Percentiles rank a stretch among this genome's conserved stretches.
Evolutionary conservation across 1,140 invertebrate species (phyloP).

Genomic region (Microvelia longipes): DNA sequence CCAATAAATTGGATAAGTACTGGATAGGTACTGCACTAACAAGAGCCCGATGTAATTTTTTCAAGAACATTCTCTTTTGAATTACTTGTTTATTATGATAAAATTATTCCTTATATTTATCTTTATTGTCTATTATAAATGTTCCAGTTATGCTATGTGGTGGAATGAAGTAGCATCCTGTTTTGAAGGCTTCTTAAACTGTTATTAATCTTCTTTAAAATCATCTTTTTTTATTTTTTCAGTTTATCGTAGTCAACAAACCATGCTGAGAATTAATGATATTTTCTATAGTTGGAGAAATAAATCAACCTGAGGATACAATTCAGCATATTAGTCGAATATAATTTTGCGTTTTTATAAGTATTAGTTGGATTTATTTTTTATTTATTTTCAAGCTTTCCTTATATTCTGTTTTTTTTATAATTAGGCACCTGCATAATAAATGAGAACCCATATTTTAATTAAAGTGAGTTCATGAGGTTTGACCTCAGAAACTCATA

Average conservation of each 20-base stretch:
- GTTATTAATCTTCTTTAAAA: neutral
- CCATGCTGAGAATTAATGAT: slow-evolving; percentile 13
- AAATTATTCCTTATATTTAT: no score
- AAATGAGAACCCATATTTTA: no score
- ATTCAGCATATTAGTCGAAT: neutral
- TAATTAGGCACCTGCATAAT: no score
- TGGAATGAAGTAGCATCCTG: neutral
- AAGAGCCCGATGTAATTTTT: no score
- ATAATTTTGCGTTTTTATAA: neutral
- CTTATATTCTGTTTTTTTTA: no score
- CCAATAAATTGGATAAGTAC: neutral
- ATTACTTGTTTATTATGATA: no score
- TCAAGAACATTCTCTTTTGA: no score
- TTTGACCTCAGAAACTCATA: no score
- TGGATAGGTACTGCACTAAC: neutral
- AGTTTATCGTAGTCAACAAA: slow-evolving; percentile 11
- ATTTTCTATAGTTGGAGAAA: neutral
- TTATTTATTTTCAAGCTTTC: no score
- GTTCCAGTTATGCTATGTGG: neutral
- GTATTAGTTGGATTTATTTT: no score
- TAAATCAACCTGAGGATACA: slow-evolving; percentile 6
- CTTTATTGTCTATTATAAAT: neutral
- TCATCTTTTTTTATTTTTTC: neutral
- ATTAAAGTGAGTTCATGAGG: no score
- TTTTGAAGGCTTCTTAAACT: neutral